Base-by-base conservation (phyloP, 2,113 vertebrate species). In the Sus scrofa region DNA sequence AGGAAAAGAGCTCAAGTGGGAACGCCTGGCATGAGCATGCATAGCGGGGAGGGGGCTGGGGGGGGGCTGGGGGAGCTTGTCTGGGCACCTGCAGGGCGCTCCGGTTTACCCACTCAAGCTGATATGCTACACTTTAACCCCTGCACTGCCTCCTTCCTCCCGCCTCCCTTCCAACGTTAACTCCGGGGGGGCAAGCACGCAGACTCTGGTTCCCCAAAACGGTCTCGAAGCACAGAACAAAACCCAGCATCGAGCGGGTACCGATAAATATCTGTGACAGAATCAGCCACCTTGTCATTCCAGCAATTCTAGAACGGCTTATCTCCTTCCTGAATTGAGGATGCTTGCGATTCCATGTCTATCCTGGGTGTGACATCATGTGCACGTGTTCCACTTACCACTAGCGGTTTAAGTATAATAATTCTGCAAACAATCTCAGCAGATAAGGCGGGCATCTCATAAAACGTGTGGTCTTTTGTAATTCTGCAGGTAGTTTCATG, bases 381-480 rank as follows among this genome's bases (percentile, higher is more conserved):
- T 3, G 14, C 4, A 0, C 0, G 0, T 0, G 37, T 1, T 3
- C 58, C 81, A 97, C 98, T 98, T 67, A 99, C 99, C 87, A 54
- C 90, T 13, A 77, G 0, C 26, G 94, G 92, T 19, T 18, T 62
- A 39, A 98, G 95, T 0, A 0, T 2, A 5, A 98, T n/a, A 26
- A 98, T 18, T 1, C 10, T 94, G 0, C 97, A 92, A 12, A 98
- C 4, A 0, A 98, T 71, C 82, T 7, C 16, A 0, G 98, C 98
- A 22, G 98, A 83, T 73, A 94, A 7, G 22, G 78, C 97, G 7
- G 97, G 98, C 26, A 97, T 3, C 4, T 7, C 13, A 18, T 63
- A 95, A 0, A 0, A 6, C 0, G 0, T 0, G 0, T 0, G 16
- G 0, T 0, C 0, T 0, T 8, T 74, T 0, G 12, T 0, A 3